phyloP scores from a whole-genome alignment of 2,797 vertebrate genomes.

The Diplodus sargus region DNA sequence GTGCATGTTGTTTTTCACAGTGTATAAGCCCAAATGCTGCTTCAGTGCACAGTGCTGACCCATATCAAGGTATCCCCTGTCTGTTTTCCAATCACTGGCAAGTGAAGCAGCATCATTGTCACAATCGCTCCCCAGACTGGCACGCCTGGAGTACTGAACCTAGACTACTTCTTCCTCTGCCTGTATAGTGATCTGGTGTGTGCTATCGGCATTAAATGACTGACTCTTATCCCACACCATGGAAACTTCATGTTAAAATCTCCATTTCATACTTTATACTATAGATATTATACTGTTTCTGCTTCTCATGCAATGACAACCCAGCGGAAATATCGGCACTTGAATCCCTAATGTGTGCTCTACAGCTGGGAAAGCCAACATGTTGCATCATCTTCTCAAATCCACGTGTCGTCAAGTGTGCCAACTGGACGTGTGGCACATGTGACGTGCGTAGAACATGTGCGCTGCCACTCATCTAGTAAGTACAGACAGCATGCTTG shows the following conservation, averaged over 20 bases:
- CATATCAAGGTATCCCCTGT: not conserved
- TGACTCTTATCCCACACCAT: not conserved
- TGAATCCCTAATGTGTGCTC: not conserved
- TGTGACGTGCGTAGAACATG: not conserved
- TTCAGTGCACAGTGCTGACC: not conserved
- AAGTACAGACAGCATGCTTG: not conserved
- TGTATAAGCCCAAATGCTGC: not conserved
- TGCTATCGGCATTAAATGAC: not conserved
- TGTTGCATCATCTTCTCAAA: not conserved
- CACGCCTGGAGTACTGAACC: not conserved
- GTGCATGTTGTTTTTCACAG: not conserved
- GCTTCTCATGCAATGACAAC: not conserved
- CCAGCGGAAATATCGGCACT: not conserved
- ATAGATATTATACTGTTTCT: not conserved
- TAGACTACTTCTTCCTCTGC: not conserved
- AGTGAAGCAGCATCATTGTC: no score
- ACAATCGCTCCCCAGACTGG: not conserved
- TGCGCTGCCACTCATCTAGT: not conserved
- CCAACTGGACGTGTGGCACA: not conserved
- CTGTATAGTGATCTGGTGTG: not conserved
- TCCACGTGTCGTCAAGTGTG: not conserved
- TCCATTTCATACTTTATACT: not conserved
- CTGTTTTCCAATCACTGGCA: not conserved
- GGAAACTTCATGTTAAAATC: not conserved
- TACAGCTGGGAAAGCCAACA: not conserved